phyloP scores from a whole-genome alignment of 2,113 vertebrate species.

The Pelodiscus sinensis region DNA sequence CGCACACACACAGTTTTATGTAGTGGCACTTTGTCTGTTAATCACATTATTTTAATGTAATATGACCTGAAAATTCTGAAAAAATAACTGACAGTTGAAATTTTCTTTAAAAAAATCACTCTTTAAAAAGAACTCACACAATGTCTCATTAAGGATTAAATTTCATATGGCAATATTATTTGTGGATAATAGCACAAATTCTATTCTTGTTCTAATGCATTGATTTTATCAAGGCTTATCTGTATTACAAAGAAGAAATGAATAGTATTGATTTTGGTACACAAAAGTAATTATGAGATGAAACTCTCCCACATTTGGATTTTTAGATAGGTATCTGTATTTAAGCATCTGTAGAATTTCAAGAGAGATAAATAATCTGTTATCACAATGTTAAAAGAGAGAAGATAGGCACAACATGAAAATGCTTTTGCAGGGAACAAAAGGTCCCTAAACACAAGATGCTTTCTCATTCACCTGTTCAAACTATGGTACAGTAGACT shows the following conservation, averaged over 20 bases:
- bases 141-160: not conserved
- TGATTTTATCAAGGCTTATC: not conserved
- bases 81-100: not conserved
- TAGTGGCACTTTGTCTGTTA: not conserved
- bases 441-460: not conserved
- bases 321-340: not conserved
- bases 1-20: not conserved
- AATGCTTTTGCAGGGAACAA: not conserved
- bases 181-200: not conserved
- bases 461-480: not conserved
- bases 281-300: not conserved
- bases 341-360: not conserved
- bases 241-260: not conserved
- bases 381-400: not conserved
- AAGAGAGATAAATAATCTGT: not conserved
- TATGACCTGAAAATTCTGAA: not conserved
- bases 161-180: not conserved
- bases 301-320: not conserved
- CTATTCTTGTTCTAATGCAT: not conserved
- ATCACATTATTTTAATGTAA: not conserved
- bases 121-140: not conserved
- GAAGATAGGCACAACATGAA: not conserved
- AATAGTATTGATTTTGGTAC: not conserved
- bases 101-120: not conserved
- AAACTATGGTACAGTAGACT: not conserved